Evolutionary conservation across 1,140 invertebrate genomes (phyloP).

Genomic region (Musca domestica): DNA sequence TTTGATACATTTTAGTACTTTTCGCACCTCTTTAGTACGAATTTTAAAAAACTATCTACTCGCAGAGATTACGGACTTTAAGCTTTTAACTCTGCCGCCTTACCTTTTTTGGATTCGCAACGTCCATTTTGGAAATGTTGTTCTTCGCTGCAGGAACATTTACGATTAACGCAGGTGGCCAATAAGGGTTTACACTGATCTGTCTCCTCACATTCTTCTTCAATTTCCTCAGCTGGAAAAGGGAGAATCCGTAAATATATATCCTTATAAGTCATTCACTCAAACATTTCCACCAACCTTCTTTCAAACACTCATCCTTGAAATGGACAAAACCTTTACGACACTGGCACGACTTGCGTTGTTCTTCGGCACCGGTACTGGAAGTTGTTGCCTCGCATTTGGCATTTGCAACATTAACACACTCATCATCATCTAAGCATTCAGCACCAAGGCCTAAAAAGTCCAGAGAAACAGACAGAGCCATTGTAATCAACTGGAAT

Average conservation of each 20-base stretch:
- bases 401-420: slow-evolving; percentile 48
- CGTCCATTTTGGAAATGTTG: slow-evolving; percentile 43
- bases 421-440: slow-evolving; percentile 52
- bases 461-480: not conserved
- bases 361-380: slow-evolving; percentile 33
- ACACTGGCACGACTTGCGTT: slow-evolving; percentile 53
- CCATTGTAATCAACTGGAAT: not conserved
- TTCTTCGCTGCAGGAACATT: slow-evolving; percentile 43
- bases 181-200: slow-evolving; percentile 51
- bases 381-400: slow-evolving; percentile 38
- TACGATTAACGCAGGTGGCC: slow-evolving; percentile 41
- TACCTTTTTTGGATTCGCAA: slow-evolving; percentile 42
- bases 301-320: slow-evolving; percentile 53
- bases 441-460: slow-evolving; percentile 52
- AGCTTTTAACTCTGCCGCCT: no score
- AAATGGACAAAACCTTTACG: slow-evolving; percentile 48
- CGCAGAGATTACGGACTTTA: no score
- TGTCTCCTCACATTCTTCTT: slow-evolving; percentile 45
- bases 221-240: slow-evolving; percentile 37
- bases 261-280: no score
- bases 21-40: no score
- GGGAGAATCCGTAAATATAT: no score
- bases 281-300: slow-evolving; percentile 44
- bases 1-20: no score
- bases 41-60: no score